These are phyloP conservation scores for Anabacerthia variegaticeps DNA, from an alignment of 2,797 vertebrate genomes.

Conservation along the genomic window DNA sequence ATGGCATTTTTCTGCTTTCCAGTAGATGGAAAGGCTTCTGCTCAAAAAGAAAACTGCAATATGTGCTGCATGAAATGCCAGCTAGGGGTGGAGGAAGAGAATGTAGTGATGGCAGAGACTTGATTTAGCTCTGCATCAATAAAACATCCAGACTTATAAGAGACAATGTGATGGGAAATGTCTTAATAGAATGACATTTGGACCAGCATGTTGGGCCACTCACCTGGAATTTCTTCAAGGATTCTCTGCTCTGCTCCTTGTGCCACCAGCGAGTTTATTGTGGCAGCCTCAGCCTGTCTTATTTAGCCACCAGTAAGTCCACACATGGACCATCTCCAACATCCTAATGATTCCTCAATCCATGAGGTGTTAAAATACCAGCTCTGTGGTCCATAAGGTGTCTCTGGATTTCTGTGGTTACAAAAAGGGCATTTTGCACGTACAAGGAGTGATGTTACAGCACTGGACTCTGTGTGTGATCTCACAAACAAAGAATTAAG, in stretches of 20 bases:
- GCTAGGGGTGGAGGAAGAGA: constrained; percentile 50
- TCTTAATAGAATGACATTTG: background rate
- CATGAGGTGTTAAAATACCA: background rate
- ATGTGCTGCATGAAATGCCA: constrained; percentile 69
- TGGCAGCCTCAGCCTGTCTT: background rate
- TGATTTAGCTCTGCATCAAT: constrained; percentile 57
- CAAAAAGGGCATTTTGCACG: background rate
- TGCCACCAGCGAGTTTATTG: background rate
- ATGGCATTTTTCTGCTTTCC: constrained; percentile 58
- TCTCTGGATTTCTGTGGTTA: background rate
- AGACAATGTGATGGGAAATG: background rate
- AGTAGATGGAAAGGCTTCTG: constrained; percentile 64
- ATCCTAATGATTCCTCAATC: background rate
- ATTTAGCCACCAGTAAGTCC: background rate
- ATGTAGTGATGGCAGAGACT: constrained; percentile 45
- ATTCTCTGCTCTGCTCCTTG: background rate
- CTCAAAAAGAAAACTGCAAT: constrained; percentile 55
- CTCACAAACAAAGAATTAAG: background rate
- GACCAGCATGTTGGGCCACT: background rate
- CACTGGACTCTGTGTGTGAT: background rate
- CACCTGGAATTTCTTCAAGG: background rate
- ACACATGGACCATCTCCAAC: background rate
- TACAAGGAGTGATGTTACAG: background rate
- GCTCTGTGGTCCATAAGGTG: background rate
- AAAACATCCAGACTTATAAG: constrained; percentile 41